Evolutionary conservation across 2,888 invertebrate genomes (phyloP), one percentile per base, ranked within the genome.

Genomic region (Alitta virens): DNA sequence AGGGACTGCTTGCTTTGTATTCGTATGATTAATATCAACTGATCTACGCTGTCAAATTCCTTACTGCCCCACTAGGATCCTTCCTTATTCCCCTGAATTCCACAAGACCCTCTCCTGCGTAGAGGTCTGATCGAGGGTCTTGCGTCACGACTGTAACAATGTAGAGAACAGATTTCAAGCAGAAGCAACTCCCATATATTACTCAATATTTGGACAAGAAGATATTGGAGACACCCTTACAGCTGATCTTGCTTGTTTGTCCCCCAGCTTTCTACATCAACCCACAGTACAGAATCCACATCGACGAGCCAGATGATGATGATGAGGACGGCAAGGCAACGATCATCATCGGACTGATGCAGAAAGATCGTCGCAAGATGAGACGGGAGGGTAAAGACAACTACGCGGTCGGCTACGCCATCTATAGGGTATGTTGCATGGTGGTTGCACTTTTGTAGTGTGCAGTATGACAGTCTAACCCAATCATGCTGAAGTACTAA

Each of bases 331-430:
- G 94, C 64, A 91, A 91, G 76, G 97, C 97, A 84, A 97, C 98
- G 0, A 89, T 94, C 49, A 93, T 99, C 75, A 88, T 95, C 33
- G 96, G 92, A 0, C 85, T 99, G 2, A 94, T 99, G 91, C 99
- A 99, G 83, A 99, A 98, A 83, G 95, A 97, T 84, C 88, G 97
- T 50, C 87, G 98, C 70, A 91, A 94, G 26, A 74, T 93, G 75
- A 87, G 92, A 3, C 90, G 91, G 80, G 89, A 91, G 79, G 97
- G 96, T 0, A 87, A 91, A 50, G 97, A 98, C 79, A 91, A 94
- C 76, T 87, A 97, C 38, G 94, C 96, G 27, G 91, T 99, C 67
- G 98, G 98, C 60, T 99, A 96, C 84, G 94, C 94, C 12, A 88
- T 98, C 71, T 99, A 98, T 84, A 88, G 90, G 67, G 89, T 92